A percentile compares a stretch with the other conserved stretches of the same genome.
Evolutionary conservation across 1,140 invertebrate genomes (phyloP).

Genomic region (Tachypleus tridentatus): DNA sequence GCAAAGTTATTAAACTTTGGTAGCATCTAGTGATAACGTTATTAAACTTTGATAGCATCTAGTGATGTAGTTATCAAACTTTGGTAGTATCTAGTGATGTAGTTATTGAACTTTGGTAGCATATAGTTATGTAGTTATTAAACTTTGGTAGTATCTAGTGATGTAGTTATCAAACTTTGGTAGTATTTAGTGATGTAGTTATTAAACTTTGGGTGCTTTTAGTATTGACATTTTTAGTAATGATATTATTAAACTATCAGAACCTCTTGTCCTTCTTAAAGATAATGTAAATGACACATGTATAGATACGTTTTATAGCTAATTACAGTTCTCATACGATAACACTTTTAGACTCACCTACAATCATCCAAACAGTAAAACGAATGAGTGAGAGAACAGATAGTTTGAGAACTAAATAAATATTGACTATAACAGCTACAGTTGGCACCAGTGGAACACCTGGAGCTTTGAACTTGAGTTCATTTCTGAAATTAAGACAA

Average conservation of each 20-base stretch:
- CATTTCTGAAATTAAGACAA: constrained; percentile 45
- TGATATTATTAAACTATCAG: not conserved
- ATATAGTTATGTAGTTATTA: no score
- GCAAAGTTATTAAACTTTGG: no score
- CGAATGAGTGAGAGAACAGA: constrained; percentile 39
- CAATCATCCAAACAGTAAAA: constrained; percentile 31
- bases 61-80: no score
- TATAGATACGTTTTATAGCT: not conserved
- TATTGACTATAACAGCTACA: constrained; percentile 76
- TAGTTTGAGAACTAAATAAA: constrained; percentile 82
- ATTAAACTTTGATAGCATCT: no score
- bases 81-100: no score
- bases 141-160: no score
- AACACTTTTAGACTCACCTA: constrained; percentile 30
- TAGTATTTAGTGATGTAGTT: no score
- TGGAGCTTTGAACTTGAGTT: constrained; percentile 70
- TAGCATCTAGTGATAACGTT: no score
- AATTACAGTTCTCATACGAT: constrained; percentile 26
- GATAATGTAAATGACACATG: no score
- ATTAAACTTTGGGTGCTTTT: constrained; percentile 4
- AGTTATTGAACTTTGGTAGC: no score
- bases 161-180: no score
- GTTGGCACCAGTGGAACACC: constrained; percentile 77
- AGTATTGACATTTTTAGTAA: not conserved
- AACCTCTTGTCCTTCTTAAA: not conserved